Conservation (phyloP, 1,140 invertebrate genomes). For the Mercenaria mercenaria region DNA sequence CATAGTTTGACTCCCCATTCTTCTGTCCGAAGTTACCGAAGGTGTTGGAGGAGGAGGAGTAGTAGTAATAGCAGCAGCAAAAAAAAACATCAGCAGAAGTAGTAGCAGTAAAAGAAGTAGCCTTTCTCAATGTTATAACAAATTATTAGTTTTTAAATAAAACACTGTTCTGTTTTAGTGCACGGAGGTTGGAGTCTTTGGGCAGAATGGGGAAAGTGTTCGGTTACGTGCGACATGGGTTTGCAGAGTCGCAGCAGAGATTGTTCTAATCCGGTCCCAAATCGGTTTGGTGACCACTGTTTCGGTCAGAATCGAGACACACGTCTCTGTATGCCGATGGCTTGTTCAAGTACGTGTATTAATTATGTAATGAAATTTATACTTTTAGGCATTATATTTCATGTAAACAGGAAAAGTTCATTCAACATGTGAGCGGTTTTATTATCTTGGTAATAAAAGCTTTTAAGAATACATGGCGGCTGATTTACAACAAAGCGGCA, state of each 20-base stretch:
- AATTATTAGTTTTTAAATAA: not conserved
- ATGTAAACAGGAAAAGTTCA: no score
- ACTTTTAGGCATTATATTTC: no score
- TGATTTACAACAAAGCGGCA: no score
- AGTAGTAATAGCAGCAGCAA: not conserved
- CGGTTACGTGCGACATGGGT: not conserved
- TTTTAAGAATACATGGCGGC: no score
- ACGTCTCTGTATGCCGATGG: not conserved
- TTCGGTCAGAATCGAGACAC: not conserved
- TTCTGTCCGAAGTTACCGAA: no score
- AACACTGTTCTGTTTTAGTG: no score
- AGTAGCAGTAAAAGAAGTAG: not conserved
- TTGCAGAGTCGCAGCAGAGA: not conserved
- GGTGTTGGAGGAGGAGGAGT: no score
- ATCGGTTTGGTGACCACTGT: not conserved
- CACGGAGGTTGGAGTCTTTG: conserved; percentile 14
- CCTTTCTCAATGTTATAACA: not conserved
- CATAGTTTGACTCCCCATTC: no score
- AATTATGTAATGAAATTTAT: no score
- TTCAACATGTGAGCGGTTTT: no score
- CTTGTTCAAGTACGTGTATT: not conserved
- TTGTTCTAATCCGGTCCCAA: not conserved
- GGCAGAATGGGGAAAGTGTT: not conserved
- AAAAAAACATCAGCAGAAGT: not conserved
- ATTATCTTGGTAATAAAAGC: no score